Base-by-base conservation (phyloP, 2,113 vertebrate species). In the Pyrgilauda ruficollis region DNA sequence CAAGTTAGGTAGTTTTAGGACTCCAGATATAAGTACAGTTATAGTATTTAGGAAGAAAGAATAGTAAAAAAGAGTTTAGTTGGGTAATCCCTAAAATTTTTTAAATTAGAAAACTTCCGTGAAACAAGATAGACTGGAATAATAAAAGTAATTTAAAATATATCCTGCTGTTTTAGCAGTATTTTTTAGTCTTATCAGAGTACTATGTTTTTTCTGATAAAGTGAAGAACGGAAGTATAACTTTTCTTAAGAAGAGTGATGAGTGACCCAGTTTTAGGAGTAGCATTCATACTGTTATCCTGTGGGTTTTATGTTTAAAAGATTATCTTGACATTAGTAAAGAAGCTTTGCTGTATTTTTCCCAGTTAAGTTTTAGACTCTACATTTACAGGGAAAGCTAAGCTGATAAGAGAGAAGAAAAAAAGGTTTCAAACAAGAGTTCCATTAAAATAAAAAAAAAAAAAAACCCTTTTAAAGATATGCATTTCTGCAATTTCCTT, bases 311-410 rank as follows among this genome's bases (percentile, higher is more conserved):
- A 93, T 84, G 72, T 96, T 95, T 96, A 90, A 95, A 95, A 97
- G 93, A 96, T 97, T 95, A 97, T 97, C 93, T 91, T 89, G 93
- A 94, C 96, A 95, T 95, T 94, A 94, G 55, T 30, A 96, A 97
- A 97, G 95, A 95, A 89, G 96, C 88, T 97, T 97, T 95, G 72
- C 75, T 89, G 31, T 63, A 85, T 63, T 95, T 89, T 77, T 92
- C 63, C 35, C 49, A 44, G 87, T 94, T 89, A 95, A 93, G 84
- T 89, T 94, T 93, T 82, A 35, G 91, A 91, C n/a, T 92, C 84
- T 74, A 44, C 0, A 3, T 77, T 95, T 94, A 86, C 85, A 90
- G 63, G 59, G 41, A 89, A 95, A 79, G 55, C 44, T 93, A 95
- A 96, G 93, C 93, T 92, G 86, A 77, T 93, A 95, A 93, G 33